Conservation (phyloP, 2,888 invertebrate species). For the Calephelis perditalis region DNA sequence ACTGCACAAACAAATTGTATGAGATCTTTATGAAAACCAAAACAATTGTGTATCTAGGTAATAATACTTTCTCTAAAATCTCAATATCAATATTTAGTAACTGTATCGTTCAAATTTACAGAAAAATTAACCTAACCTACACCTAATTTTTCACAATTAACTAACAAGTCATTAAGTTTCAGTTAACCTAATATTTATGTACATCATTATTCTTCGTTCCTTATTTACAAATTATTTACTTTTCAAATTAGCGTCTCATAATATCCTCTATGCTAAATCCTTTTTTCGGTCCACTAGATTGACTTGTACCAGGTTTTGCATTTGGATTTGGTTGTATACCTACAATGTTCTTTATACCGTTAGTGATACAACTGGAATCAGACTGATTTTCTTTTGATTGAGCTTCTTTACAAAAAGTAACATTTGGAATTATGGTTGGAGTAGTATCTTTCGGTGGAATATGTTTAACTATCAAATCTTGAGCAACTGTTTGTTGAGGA, state of each 20-base stretch:
- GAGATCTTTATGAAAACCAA: constrained; percentile 79
- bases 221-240: neutral
- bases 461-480: constrained; percentile 75
- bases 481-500: constrained; percentile 72
- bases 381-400: constrained; percentile 46
- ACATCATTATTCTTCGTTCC: neutral
- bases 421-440: constrained; percentile 57
- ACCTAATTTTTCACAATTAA: neutral
- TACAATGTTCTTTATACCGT: constrained; percentile 72
- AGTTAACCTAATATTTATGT: constrained; percentile 28
- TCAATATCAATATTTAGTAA: constrained; percentile 33
- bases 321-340: constrained; percentile 67
- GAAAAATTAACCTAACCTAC: neutral
- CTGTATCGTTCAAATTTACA: constrained; percentile 14
- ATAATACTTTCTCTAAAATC: constrained; percentile 38
- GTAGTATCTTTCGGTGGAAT: constrained; percentile 66
- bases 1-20: constrained; percentile 77
- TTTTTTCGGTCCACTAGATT: constrained; percentile 83
- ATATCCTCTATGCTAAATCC: constrained; percentile 95
- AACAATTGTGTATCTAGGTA: constrained; percentile 38
- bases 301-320: constrained; percentile 75
- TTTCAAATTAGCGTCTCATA: constrained; percentile 84
- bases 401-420: constrained; percentile 55
- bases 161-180: constrained; percentile 26
- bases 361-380: constrained; percentile 59